Conservation (phyloP, 2,888 invertebrate species). For the Caenorhabditis angaria region DNA sequence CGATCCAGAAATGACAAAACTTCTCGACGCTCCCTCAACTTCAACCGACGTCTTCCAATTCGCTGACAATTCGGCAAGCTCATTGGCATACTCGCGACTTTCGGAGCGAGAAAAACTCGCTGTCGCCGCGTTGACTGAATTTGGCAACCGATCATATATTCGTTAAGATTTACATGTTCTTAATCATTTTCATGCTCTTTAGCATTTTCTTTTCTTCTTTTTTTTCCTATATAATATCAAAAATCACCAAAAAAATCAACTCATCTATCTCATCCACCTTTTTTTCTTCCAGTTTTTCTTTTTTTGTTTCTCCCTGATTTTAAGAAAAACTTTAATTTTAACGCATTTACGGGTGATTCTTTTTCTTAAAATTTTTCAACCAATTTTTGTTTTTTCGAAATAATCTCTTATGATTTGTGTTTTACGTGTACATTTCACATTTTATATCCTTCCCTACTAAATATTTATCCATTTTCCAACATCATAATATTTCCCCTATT, state of each 20-base stretch:
- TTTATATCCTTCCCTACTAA: too few species aligned
- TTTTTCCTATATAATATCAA: neutral
- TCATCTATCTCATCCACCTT: neutral
- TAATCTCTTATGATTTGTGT: neutral
- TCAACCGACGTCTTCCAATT: neutral
- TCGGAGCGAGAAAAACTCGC: neutral
- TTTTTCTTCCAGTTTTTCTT: neutral
- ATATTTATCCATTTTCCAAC: neutral
- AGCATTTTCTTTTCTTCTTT: conserved; percentile 4
- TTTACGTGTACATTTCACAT: neutral
- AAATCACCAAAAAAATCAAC: neutral
- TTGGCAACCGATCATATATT: neutral
- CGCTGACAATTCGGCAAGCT: neutral
- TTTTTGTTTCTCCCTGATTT: neutral
- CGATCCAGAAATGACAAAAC: conserved; percentile 6
- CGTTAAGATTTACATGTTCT: neutral
- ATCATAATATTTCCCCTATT: conserved; percentile 1
- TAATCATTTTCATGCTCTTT: conserved; percentile 3
- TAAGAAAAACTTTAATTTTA: neutral
- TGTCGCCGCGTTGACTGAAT: neutral
- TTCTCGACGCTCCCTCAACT: neutral
- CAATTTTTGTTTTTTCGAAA: neutral
- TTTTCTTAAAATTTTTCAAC: neutral
- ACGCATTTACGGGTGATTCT: neutral
- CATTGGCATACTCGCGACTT: neutral